Percentiles rank a stretch among this genome's conserved stretches.
Evolutionary conservation across 1,140 invertebrate species (phyloP).

Genomic region (Steinernema feltiae): DNA sequence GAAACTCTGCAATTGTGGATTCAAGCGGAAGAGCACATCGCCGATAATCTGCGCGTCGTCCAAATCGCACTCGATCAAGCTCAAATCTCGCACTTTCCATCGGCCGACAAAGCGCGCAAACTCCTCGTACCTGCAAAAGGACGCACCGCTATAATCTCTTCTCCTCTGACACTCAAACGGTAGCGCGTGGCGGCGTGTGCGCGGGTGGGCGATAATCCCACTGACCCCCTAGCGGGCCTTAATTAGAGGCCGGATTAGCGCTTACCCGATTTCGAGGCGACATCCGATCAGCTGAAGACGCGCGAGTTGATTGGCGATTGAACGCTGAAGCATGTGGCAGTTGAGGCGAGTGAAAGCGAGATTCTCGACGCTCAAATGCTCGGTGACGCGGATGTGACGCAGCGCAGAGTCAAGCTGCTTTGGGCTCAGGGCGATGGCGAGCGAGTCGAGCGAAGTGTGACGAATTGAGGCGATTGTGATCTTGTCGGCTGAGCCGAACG

Average conservation of each 20-base stretch:
- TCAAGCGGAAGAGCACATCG: neutral
- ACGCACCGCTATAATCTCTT: neutral
- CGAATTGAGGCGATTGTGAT: neutral
- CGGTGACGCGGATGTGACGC: neutral
- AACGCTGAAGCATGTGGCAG: neutral
- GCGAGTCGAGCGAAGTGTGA: neutral
- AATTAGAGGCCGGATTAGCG: neutral
- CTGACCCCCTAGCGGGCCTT: neutral
- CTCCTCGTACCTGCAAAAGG: neutral
- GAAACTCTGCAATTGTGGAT: neutral
- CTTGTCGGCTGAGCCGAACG: neutral
- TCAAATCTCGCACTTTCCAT: neutral
- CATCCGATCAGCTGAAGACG: constrained; percentile 7
- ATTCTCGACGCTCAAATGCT: neutral
- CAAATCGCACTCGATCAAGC: neutral
- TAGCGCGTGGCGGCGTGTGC: neutral
- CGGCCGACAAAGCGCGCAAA: neutral
- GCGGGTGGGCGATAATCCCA: neutral
- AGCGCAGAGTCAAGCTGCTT: neutral
- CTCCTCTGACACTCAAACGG: neutral
- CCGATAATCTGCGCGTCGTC: neutral
- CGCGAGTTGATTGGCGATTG: neutral
- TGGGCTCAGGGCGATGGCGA: neutral
- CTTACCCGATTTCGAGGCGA: constrained; percentile 1
- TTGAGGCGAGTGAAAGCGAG: neutral